phyloP scores from a whole-genome alignment of 2,797 vertebrate species.

The Gobionotothen gibberifrons region DNA sequence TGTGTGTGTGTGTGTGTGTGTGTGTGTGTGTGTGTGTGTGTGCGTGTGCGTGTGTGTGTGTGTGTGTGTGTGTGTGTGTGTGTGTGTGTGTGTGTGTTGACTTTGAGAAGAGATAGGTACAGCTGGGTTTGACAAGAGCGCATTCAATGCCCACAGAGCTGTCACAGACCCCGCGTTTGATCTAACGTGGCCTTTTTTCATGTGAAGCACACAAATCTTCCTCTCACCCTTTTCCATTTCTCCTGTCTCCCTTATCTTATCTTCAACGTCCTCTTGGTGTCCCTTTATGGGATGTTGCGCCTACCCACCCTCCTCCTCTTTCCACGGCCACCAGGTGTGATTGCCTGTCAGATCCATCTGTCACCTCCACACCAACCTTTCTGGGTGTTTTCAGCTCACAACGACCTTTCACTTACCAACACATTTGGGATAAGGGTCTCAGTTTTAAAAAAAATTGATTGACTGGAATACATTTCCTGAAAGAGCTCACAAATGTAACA shows the following conservation, averaged over 20 bases:
- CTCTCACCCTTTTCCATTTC: conserved; percentile 45
- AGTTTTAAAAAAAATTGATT: conserved; percentile 1
- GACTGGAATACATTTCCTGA: not conserved
- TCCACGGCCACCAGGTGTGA: conserved; percentile 35
- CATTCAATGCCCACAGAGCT: conserved; percentile 50
- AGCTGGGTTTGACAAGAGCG: conserved; percentile 62
- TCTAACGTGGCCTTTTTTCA: conserved; percentile 66
- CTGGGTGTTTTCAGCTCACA: conserved; percentile 34
- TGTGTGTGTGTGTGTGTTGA: conserved; percentile 10
- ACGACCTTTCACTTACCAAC: conserved; percentile 25
- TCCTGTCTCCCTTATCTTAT: conserved; percentile 28
- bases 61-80: conserved; percentile 14
- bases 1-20: no score
- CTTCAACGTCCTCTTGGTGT: conserved; percentile 5
- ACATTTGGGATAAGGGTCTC: conserved; percentile 6
- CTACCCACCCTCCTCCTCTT: conserved; percentile 7
- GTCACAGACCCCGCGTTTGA: conserved; percentile 59
- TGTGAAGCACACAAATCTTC: conserved; percentile 57
- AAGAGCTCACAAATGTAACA: conserved; percentile 13
- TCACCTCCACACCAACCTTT: conserved; percentile 39
- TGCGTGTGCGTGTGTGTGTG: no score
- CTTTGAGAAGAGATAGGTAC: conserved; percentile 46
- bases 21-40: no score
- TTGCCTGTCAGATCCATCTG: conserved; percentile 67
- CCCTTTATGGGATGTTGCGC: conserved; percentile 38